These are phyloP conservation scores for Eumeta japonica DNA, from an alignment of 1,140 invertebrate genomes.

Conservation along the genomic window DNA sequence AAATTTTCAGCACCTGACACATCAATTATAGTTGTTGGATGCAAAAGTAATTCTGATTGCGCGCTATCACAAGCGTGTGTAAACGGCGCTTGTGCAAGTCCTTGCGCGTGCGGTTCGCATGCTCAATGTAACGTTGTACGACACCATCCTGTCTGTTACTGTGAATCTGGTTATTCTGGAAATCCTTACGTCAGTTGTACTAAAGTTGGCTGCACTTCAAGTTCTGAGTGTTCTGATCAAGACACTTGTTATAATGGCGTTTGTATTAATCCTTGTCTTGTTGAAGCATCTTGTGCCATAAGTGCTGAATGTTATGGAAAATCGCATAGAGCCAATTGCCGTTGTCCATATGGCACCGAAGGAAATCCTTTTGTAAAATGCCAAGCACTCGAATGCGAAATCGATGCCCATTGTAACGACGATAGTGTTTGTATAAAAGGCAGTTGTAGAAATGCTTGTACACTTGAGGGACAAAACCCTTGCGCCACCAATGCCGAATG, in stretches of 20 bases:
- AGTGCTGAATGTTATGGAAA: slow-evolving; percentile 80
- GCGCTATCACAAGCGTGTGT: slow-evolving; percentile 76
- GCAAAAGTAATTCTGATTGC: slow-evolving; percentile 77
- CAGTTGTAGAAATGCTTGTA: slow-evolving; percentile 75
- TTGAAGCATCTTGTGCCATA: slow-evolving; percentile 75
- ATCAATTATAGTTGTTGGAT: slow-evolving; percentile 62
- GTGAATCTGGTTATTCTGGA: slow-evolving; percentile 74
- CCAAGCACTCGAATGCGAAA: slow-evolving; percentile 76
- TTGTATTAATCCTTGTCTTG: slow-evolving; percentile 75
- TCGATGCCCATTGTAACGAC: slow-evolving; percentile 71
- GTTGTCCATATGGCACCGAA: slow-evolving; percentile 67
- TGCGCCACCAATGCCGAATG: slow-evolving; percentile 81
- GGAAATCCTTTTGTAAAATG: slow-evolving; percentile 80
- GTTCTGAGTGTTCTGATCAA: slow-evolving; percentile 74
- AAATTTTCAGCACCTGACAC: slow-evolving; percentile 54
- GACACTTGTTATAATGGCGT: slow-evolving; percentile 81
- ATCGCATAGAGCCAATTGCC: slow-evolving; percentile 73
- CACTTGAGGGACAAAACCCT: slow-evolving; percentile 59
- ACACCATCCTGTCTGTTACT: slow-evolving; percentile 81
- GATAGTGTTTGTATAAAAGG: slow-evolving; percentile 69
- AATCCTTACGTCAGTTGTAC: slow-evolving; percentile 79
- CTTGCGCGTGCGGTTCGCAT: slow-evolving; percentile 81
- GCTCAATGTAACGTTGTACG: slow-evolving; percentile 76
- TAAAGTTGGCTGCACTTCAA: slow-evolving; percentile 78
- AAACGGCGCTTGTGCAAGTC: slow-evolving; percentile 74